Percentiles rank a stretch among this genome's conserved stretches.
Conservation (phyloP, 2,797 vertebrate species). For the Oryzias dopingdopingensis region DNA sequence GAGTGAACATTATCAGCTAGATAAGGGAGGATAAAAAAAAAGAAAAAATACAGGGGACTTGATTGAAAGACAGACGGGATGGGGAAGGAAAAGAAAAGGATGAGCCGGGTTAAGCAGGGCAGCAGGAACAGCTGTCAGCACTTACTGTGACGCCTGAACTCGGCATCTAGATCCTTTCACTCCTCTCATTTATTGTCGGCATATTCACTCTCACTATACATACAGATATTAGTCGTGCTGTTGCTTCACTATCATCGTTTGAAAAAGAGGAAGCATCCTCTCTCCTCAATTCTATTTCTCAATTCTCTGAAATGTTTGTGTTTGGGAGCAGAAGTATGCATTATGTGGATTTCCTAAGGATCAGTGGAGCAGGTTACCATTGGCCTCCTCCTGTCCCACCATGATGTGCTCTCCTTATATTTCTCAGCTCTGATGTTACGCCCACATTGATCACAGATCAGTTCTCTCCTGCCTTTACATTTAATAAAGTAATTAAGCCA, state of each 20-base stretch:
- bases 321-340: conserved; percentile 12
- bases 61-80: conserved; percentile 48
- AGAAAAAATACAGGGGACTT: conserved; percentile 16
- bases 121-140: conserved; percentile 56
- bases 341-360: conserved; percentile 53
- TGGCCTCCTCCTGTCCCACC: conserved; percentile 40
- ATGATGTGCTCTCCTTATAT: conserved; percentile 44
- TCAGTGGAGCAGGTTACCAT: conserved; percentile 66
- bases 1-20: conserved; percentile 18
- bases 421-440: conserved; percentile 55
- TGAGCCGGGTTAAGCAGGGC: conserved; percentile 60
- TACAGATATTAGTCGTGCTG: conserved; percentile 19
- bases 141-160: conserved; percentile 49
- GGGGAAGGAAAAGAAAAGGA: conserved; percentile 44
- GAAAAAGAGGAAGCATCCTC: conserved; percentile 10
- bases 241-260: conserved; percentile 41
- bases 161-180: conserved; percentile 38
- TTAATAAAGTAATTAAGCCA: neutral
- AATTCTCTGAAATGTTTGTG: neutral
- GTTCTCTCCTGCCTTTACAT: conserved; percentile 39
- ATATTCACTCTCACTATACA: conserved; percentile 15
- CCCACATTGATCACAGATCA: conserved; percentile 57
- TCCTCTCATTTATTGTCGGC: conserved; percentile 24
- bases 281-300: neutral
- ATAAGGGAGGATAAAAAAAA: conserved; percentile 22